A percentile compares a stretch with the other conserved stretches of the same genome.
Conservation (phyloP, 2,113 vertebrate genomes). For the Clupea harengus region DNA sequence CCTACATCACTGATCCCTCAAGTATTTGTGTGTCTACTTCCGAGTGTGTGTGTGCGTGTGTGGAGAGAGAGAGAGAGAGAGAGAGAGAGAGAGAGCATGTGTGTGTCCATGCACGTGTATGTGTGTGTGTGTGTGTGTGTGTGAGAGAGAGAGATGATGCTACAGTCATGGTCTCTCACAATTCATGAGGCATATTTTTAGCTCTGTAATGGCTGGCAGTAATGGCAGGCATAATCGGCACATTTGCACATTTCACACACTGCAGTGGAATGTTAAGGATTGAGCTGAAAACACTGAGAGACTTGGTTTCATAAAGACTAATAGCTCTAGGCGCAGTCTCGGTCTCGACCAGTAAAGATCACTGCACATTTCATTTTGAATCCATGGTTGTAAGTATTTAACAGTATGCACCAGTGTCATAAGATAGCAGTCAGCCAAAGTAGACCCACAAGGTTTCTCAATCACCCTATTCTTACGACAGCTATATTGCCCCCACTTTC, state of each 20-base stretch:
- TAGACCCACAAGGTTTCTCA: not conserved
- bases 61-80: not conserved
- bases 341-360: not conserved
- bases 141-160: not conserved
- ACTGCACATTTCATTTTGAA: not conserved
- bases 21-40: not conserved
- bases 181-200: slow-evolving; percentile 15
- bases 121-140: not conserved
- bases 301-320: not conserved
- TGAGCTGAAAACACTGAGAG: not conserved
- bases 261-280: not conserved
- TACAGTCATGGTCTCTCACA: not conserved
- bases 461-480: not conserved
- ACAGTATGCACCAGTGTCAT: not conserved
- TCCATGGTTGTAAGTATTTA: not conserved
- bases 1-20: not conserved
- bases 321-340: not conserved
- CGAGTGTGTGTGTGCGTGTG: not conserved
- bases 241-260: slow-evolving; percentile 13
- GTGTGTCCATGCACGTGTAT: not conserved
- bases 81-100: not conserved
- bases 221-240: slow-evolving; percentile 3
- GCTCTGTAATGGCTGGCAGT: not conserved
- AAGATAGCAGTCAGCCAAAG: not conserved
- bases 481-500: not conserved